A percentile compares a stretch with the other conserved stretches of the same genome.
Evolutionary conservation across 2,888 invertebrate genomes (phyloP).

Genomic region (Acheta domesticus): DNA sequence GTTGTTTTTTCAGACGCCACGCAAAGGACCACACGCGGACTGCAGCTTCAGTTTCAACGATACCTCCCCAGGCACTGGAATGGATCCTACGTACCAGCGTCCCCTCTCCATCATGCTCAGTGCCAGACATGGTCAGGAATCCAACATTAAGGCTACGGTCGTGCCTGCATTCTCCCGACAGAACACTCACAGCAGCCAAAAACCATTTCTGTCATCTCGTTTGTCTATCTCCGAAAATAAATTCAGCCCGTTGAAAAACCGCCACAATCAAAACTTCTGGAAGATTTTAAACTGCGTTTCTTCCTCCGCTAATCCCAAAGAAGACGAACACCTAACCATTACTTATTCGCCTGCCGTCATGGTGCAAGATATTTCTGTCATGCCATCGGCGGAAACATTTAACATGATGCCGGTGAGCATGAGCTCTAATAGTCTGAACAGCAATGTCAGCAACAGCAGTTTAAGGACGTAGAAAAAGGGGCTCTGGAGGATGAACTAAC

Average conservation of each 20-base stretch:
- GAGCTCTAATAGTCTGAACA: background rate
- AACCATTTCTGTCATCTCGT: constrained; percentile 3
- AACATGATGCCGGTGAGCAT: constrained; percentile 19
- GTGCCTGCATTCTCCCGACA: constrained; percentile 22
- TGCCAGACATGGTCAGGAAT: background rate
- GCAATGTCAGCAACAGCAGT: constrained; percentile 32
- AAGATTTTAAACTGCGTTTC: constrained; percentile 19
- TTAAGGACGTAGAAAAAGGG: constrained; percentile 30
- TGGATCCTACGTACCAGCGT: background rate
- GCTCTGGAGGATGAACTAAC: constrained; percentile 33
- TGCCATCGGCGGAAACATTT: background rate
- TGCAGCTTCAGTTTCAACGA: too few species aligned
- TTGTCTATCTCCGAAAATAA: background rate
- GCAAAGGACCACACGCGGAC: too few species aligned
- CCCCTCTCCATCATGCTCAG: background rate
- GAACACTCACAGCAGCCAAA: constrained; percentile 25
- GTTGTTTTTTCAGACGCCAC: too few species aligned
- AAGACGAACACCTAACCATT: background rate
- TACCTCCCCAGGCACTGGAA: too few species aligned
- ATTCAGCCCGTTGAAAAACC: background rate
- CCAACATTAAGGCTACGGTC: background rate
- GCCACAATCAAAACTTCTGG: constrained; percentile 7
- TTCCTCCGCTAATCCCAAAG: background rate
- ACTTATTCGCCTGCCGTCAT: background rate
- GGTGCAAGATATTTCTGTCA: background rate